Evolutionary conservation across 53 echinoderm and acorn worm genomes (phyloP).

Genomic region (Patiria pectinifera): DNA sequence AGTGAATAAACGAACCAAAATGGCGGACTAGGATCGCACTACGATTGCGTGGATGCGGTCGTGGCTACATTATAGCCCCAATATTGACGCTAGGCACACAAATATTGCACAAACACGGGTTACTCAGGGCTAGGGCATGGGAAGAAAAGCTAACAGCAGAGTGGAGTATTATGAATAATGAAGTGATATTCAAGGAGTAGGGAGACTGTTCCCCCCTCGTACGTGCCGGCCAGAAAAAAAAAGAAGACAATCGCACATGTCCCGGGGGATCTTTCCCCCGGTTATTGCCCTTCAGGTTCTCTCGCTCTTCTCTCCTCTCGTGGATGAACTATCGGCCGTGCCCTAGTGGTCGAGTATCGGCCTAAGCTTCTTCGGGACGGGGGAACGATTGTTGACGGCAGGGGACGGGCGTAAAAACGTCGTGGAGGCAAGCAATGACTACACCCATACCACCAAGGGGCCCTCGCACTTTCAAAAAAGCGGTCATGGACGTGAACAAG

Average conservation of each 20-base stretch:
- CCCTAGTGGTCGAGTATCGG: conserved; percentile 16
- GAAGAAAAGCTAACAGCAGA: conserved; percentile 38
- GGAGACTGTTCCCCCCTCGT: conserved; percentile 13
- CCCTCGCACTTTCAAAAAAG: conserved; percentile 37
- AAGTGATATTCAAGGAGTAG: conserved; percentile 52
- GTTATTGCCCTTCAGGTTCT: conserved; percentile 55
- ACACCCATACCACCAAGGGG: conserved; percentile 1
- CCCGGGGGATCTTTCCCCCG: conserved; percentile 31
- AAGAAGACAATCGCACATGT: conserved; percentile 49
- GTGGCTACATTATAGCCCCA: conserved; percentile 17
- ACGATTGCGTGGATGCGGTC: not conserved
- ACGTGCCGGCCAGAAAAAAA: conserved; percentile 52
- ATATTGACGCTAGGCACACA: conserved; percentile 62
- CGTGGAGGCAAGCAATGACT: not conserved
- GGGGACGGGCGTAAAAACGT: not conserved
- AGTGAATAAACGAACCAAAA: not conserved
- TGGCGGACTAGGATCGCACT: conserved; percentile 7
- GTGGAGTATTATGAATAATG: conserved; percentile 55
- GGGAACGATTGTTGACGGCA: not conserved
- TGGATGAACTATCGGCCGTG: conserved; percentile 1
- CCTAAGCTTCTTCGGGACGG: not conserved
- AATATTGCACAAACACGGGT: conserved; percentile 59
- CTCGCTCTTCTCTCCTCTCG: not conserved
- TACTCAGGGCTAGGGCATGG: not conserved
- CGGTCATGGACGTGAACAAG: conserved; percentile 42